Evolutionary conservation across 2,888 invertebrate species (phyloP).

Genomic region (Cataglyphis rosenhaueri): DNA sequence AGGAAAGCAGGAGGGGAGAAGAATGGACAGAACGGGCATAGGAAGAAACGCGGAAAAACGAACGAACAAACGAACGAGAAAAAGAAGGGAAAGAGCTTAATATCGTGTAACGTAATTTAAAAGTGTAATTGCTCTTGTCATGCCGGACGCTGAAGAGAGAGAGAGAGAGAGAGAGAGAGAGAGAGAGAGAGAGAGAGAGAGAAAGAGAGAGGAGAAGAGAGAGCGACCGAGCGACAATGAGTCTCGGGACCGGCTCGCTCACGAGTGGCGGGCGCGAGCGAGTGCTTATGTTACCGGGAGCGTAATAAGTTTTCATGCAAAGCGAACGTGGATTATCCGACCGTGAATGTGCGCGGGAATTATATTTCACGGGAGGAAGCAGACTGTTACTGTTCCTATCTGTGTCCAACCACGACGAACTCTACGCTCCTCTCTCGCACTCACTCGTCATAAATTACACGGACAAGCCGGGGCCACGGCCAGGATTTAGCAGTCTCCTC

Average conservation of each 20-base stretch:
- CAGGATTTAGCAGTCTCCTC: conserved; percentile 77
- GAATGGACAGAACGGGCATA: conserved; percentile 27
- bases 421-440: conserved; percentile 68
- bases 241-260: conserved; percentile 61
- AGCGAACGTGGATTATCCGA: conserved; percentile 84
- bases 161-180: conserved; percentile 68
- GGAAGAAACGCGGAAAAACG: conserved; percentile 50
- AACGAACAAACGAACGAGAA: conserved; percentile 52
- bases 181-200: conserved; percentile 40
- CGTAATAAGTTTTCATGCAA: conserved; percentile 85
- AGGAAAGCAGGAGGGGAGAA: conserved; percentile 45
- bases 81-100: conserved; percentile 80
- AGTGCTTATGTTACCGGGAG: conserved; percentile 74
- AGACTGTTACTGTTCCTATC: conserved; percentile 81
- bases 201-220: neutral
- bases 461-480: conserved; percentile 72
- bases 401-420: conserved; percentile 53
- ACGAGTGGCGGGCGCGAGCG: conserved; percentile 28
- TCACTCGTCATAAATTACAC: conserved; percentile 80
- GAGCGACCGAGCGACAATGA: conserved; percentile 71
- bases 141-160: conserved; percentile 75
- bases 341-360: conserved; percentile 84
- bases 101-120: conserved; percentile 85
- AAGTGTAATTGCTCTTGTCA: conserved; percentile 85
- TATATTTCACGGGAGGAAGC: conserved; percentile 84